Evolutionary conservation across 1,140 invertebrate genomes (phyloP).

Genomic region (Octopus bimaculoides): DNA sequence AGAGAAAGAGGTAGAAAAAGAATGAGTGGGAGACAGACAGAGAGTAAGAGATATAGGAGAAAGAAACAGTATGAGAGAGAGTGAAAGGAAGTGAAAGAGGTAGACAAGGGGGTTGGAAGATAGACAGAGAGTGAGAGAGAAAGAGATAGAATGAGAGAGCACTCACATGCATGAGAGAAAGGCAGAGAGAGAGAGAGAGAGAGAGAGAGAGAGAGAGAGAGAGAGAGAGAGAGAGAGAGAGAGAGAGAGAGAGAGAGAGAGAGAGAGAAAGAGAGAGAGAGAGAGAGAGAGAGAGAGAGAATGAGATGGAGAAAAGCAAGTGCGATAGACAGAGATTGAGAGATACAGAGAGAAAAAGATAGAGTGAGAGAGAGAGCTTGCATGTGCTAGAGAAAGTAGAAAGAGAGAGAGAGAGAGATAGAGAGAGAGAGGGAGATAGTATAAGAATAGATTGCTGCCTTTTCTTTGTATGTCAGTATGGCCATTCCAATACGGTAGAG

Average conservation of each 20-base stretch:
- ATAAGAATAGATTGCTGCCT: neutral
- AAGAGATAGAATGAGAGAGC: slow-evolving; percentile 5
- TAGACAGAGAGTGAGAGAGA: slow-evolving; percentile 15
- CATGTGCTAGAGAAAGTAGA: neutral
- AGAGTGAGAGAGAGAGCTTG: slow-evolving; percentile 11
- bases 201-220: slow-evolving; percentile 22
- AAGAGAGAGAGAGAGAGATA: neutral
- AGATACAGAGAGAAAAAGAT: slow-evolving; percentile 12
- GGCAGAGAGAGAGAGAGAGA: slow-evolving; percentile 18
- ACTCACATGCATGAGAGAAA: neutral
- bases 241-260: slow-evolving; percentile 2
- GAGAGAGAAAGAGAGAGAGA: slow-evolving; percentile 11
- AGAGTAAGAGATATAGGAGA: slow-evolving; percentile 5
- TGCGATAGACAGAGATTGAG: neutral
- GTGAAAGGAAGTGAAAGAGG: slow-evolving; percentile 13
- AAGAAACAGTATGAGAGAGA: neutral
- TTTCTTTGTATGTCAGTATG: neutral
- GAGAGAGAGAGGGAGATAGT: neutral
- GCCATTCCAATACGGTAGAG: too few species aligned
- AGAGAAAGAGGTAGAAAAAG: neutral
- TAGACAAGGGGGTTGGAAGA: neutral
- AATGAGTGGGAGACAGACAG: neutral
- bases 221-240: slow-evolving; percentile 14
- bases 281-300: slow-evolving; percentile 24
- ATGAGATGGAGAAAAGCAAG: slow-evolving; percentile 13